phyloP scores from a whole-genome alignment of 2,797 vertebrate species.

The Orientallactaga sibirica region DNA sequence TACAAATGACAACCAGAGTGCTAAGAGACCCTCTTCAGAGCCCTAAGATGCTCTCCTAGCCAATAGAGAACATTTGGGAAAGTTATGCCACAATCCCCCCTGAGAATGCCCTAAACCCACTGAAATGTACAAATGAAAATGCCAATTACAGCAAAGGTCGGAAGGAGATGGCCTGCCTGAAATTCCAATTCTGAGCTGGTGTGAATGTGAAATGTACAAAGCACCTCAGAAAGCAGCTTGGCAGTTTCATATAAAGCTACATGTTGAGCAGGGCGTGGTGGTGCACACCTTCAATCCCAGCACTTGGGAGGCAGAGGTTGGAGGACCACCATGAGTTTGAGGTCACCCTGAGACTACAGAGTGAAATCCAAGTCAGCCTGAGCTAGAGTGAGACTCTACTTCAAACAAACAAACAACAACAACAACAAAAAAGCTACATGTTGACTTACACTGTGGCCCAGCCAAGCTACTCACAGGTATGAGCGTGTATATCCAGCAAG shows the following conservation, averaged over 20 bases:
- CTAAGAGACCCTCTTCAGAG: neutral
- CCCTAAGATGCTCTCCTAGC: neutral
- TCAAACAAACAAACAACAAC: too few species aligned
- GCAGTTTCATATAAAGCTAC: neutral
- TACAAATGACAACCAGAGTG: neutral
- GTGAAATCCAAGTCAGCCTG: too few species aligned
- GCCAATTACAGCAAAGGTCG: neutral
- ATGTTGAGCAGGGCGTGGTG: neutral
- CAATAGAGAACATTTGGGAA: neutral
- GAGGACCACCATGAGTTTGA: too few species aligned
- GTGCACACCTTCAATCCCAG: too few species aligned
- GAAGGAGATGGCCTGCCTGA: neutral
- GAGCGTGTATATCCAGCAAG: too few species aligned
- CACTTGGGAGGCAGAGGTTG: too few species aligned
- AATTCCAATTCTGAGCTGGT: neutral
- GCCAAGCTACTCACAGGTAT: too few species aligned
- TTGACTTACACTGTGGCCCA: too few species aligned
- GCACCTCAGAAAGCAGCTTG: neutral
- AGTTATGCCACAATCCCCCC: constrained; percentile 19
- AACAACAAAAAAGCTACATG: neutral
- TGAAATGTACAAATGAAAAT: neutral
- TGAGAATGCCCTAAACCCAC: neutral
- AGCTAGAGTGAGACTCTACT: too few species aligned
- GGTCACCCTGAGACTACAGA: too few species aligned
- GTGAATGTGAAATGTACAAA: neutral